These are phyloP conservation scores for Ageneiosus marmoratus DNA, from an alignment of 2,113 vertebrate species.

Conservation along the genomic window DNA sequence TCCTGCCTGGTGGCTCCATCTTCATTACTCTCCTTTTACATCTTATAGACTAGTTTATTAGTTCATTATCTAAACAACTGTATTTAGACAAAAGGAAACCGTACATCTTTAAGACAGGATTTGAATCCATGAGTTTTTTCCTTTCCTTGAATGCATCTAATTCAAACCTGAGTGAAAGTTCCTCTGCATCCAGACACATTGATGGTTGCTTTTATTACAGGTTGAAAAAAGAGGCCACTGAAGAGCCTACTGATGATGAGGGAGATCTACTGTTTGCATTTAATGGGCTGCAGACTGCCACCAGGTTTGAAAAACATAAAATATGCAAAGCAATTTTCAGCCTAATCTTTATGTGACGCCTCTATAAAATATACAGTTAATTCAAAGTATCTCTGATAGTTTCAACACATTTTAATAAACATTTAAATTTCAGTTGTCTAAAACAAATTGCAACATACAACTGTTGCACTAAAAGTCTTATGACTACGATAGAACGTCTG, in stretches of 20 bases:
- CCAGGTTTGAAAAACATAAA: conserved; percentile 72
- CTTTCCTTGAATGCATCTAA: background rate
- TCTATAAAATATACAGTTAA: no score
- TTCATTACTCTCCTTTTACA: no score
- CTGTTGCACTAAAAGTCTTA: background rate
- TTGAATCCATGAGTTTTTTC: background rate
- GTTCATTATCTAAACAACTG: background rate
- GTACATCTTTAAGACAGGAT: background rate
- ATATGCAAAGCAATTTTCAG: background rate
- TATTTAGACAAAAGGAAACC: background rate
- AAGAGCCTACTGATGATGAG: conserved; percentile 81
- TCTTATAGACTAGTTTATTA: background rate
- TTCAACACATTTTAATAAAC: background rate
- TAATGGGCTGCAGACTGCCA: conserved; percentile 87
- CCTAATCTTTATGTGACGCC: background rate
- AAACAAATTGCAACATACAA: background rate
- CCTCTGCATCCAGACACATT: background rate
- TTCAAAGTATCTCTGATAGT: background rate
- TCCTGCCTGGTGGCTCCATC: no score
- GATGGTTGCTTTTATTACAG: conserved; percentile 62
- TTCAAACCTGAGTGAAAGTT: background rate
- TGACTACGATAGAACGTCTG: background rate
- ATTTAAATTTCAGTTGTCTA: background rate
- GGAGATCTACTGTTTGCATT: conserved; percentile 85
- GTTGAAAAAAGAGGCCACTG: conserved; percentile 75